Evolutionary conservation across 2,888 invertebrate genomes (phyloP), one percentile per base, ranked within the genome.

Genomic region (Nemotelus pantherinus): DNA sequence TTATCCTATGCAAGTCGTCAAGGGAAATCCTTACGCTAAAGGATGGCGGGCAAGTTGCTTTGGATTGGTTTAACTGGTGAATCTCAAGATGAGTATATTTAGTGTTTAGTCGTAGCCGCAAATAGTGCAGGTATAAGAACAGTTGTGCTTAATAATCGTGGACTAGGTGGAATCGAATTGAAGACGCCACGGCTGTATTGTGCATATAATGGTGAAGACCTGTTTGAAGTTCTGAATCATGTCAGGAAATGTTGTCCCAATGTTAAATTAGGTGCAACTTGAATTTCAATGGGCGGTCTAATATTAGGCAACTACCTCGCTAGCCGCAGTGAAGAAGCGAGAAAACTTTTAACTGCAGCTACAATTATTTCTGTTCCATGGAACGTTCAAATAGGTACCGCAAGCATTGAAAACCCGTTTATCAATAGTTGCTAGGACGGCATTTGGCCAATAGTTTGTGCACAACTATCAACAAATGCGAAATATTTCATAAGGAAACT

Each of bases 281-380:
- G 96, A 79, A 92, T 95, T 82, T 95, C 95, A 76, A 92, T 96
- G 89, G 96, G 96, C 86, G 95, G 95, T 82, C 90, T 91, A 65
- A 89, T 91, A 83, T 87, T 91, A 78, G 94, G 94, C 78, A 93
- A 94, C 88, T 95, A 95, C 88, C 88, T 96, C 83, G 92, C 92
- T 5, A 90, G 90, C 80, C 88, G 89, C 79, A 91, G 91, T 71
- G 87, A 87, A 77, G 87, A 88, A 80, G 89, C 91, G 9, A 88
- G 86, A 10, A 85, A 86, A 50, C 85, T 87, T 79, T 84, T 95
- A 77, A 88, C 89, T 79, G 94, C 93, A 25, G 94, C 92, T 58
- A 91, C 95, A 87, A 90, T 92, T 65, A 91, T 95, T 80, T 95
- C 95, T 3, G 92, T 93, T 78, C 94, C 95, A 50, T 95, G 95